These are phyloP conservation scores for Volucella inflata DNA, from an alignment of 2,888 invertebrate species.

Conservation along the genomic window DNA sequence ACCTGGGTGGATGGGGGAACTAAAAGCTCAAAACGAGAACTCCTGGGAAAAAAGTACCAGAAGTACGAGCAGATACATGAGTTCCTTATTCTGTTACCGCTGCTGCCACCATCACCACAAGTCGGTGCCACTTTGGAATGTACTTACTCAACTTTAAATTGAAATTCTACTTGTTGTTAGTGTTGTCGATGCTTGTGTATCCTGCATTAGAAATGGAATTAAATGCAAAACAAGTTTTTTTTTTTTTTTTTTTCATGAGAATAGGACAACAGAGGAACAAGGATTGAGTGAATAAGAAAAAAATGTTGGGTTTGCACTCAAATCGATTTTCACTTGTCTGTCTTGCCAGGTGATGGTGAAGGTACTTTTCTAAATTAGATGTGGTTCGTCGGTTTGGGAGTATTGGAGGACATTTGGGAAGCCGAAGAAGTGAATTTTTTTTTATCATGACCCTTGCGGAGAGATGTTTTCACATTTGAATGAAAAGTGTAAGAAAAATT, in stretches of 20 bases:
- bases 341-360: slow-evolving; percentile 47
- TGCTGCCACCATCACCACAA: slow-evolving; percentile 7
- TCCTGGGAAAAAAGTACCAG: background rate
- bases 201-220: slow-evolving; percentile 58
- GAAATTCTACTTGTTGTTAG: slow-evolving; percentile 56
- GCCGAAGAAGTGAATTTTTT: background rate
- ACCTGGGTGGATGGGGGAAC: slow-evolving; percentile 11
- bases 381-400: no score
- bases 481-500: no score
- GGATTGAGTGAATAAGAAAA: slow-evolving; percentile 37
- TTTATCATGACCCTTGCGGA: no score
- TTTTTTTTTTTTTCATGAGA: slow-evolving; percentile 35
- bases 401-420: slow-evolving; percentile 7
- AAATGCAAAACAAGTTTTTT: slow-evolving; percentile 61
- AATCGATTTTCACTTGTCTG: slow-evolving; percentile 63
- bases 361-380: slow-evolving; percentile 7
- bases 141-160: slow-evolving; percentile 72
- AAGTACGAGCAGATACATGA: slow-evolving; percentile 22
- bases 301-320: slow-evolving; percentile 54
- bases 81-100: slow-evolving; percentile 26
- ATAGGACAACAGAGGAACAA: slow-evolving; percentile 7
- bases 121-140: slow-evolving; percentile 60
- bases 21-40: slow-evolving; percentile 12
- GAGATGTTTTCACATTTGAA: no score
- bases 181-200: slow-evolving; percentile 17